Evolutionary conservation across 2,797 vertebrate species (phyloP).

Genomic region (Lycodopsis pacificus): DNA sequence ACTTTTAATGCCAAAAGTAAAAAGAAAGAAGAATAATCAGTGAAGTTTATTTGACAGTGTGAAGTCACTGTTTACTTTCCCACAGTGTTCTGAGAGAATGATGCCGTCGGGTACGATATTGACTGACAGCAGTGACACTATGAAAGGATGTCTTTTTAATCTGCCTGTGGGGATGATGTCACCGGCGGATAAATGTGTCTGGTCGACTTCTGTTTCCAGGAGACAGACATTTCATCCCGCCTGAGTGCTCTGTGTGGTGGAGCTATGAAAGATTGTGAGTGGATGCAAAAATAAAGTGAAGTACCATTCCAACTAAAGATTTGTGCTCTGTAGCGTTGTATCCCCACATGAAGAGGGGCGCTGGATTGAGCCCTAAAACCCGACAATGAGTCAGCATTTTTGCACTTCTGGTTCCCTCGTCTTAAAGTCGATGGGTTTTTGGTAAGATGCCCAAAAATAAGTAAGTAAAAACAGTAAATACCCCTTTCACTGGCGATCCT

Average conservation of each 20-base stretch:
- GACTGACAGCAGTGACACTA: slow-evolving; percentile 32
- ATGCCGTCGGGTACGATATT: neutral
- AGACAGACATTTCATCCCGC: slow-evolving; percentile 45
- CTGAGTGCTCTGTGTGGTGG: neutral
- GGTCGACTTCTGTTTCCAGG: slow-evolving; percentile 58
- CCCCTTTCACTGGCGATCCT: neutral
- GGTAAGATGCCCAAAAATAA: neutral
- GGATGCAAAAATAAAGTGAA: slow-evolving; percentile 28
- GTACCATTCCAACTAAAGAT: slow-evolving; percentile 4
- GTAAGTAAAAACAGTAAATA: neutral
- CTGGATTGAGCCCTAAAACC: neutral
- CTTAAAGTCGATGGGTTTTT: neutral
- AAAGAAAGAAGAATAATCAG: neutral
- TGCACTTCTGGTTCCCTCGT: neutral
- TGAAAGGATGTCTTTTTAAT: slow-evolving; percentile 35
- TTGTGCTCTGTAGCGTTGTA: neutral
- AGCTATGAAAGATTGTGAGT: slow-evolving; percentile 25
- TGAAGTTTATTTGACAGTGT: neutral
- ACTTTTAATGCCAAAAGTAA: neutral
- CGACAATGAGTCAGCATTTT: neutral
- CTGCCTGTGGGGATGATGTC: slow-evolving; percentile 52
- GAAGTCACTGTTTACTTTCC: slow-evolving; percentile 52
- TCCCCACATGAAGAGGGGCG: neutral
- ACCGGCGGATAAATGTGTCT: slow-evolving; percentile 35
- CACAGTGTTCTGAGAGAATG: slow-evolving; percentile 14